Evolutionary conservation across 2,888 invertebrate species (phyloP).

Genomic region (Allophyes oxyacanthae): DNA sequence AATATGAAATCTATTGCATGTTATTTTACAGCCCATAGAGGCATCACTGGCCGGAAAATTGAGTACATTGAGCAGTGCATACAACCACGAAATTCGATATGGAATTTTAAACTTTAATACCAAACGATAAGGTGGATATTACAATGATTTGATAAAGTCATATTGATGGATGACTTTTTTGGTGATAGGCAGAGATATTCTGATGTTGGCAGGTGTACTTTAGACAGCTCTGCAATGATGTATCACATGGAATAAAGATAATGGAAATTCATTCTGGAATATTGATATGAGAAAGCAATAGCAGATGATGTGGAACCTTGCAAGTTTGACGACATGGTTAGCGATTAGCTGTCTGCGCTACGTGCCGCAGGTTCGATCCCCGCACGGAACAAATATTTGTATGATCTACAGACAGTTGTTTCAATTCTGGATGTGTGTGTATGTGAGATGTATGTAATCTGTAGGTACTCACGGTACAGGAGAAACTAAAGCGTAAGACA

Average conservation of each 20-base stretch:
- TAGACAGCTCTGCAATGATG: neutral
- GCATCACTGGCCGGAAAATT: constrained; percentile 18
- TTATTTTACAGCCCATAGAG: constrained; percentile 46
- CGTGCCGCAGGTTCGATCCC: too few relatives aligned
- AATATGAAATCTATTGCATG: constrained; percentile 29
- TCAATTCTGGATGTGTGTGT: too few relatives aligned
- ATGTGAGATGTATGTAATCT: too few relatives aligned
- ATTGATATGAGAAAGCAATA: too few relatives aligned
- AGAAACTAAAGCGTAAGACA: too few relatives aligned
- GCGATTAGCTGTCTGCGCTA: too few relatives aligned
- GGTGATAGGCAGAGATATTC: neutral
- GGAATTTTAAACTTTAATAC: constrained; percentile 15
- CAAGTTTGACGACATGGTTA: too few relatives aligned
- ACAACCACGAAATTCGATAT: neutral
- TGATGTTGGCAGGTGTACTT: neutral
- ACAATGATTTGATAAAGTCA: neutral
- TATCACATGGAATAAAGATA: constrained; percentile 1
- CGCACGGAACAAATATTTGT: too few relatives aligned
- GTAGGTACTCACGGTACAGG: too few relatives aligned
- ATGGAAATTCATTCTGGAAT: too few relatives aligned
- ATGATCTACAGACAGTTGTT: too few relatives aligned
- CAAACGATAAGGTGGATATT: constrained; percentile 3
- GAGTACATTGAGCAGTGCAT: constrained; percentile 18
- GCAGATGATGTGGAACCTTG: too few relatives aligned
- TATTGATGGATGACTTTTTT: constrained; percentile 20